Evolutionary conservation across 2,113 vertebrate species (phyloP).

Genomic region (Eidolon helvum): DNA sequence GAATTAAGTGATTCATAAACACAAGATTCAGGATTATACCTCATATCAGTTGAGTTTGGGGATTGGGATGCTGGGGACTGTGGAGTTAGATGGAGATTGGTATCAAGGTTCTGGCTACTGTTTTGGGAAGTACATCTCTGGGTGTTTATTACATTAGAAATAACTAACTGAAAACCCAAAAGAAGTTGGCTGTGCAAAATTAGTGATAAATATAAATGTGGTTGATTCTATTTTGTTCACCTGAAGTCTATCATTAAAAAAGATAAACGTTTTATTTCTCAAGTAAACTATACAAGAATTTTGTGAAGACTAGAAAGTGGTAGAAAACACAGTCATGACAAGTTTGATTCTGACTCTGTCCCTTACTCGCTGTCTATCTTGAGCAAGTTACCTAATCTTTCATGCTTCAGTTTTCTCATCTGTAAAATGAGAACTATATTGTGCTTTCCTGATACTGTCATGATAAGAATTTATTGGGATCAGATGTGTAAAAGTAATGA

Average conservation of each 20-base stretch:
- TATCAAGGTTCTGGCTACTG: background rate
- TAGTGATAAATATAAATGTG: background rate
- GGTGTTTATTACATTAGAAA: background rate
- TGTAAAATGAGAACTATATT: background rate
- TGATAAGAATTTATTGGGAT: background rate
- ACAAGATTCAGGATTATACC: background rate
- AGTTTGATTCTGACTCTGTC: background rate
- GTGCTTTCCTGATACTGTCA: background rate
- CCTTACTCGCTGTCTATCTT: background rate
- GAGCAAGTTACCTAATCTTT: background rate
- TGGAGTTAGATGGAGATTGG: background rate
- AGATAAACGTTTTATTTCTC: background rate
- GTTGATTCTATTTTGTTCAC: background rate
- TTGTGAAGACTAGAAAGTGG: background rate
- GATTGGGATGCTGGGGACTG: background rate
- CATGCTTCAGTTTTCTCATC: background rate
- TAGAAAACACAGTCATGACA: background rate
- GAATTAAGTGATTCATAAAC: background rate
- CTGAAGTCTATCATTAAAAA: background rate
- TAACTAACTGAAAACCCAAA: background rate
- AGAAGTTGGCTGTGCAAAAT: background rate
- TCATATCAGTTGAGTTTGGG: background rate
- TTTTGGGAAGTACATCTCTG: background rate
- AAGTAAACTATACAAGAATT: background rate
- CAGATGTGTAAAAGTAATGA: background rate